These are phyloP conservation scores for Schrankia costaestrigalis DNA, from an alignment of 2,888 invertebrate genomes.

Conservation along the genomic window DNA sequence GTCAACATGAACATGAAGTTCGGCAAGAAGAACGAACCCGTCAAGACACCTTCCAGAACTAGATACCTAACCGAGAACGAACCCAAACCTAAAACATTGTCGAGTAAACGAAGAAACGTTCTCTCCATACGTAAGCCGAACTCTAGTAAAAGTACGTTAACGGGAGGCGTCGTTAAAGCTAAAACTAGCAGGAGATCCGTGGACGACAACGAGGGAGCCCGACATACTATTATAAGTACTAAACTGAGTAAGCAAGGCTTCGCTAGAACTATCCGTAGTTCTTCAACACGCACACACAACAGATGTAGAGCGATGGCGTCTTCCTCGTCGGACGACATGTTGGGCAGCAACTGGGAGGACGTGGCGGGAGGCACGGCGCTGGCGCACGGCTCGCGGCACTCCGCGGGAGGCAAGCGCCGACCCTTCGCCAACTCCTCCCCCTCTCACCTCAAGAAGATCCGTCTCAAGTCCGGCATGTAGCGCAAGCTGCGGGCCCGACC, in stretches of 20 bases:
- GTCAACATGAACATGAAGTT: conserved; percentile 51
- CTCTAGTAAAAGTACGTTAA: conserved; percentile 57
- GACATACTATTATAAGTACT: conserved; percentile 41
- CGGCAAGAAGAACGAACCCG: conserved; percentile 59
- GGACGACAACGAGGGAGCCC: conserved; percentile 58
- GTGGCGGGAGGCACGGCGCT: conserved; percentile 49
- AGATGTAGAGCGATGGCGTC: conserved; percentile 52
- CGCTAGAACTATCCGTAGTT: conserved; percentile 42
- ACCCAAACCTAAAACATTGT: conserved; percentile 61
- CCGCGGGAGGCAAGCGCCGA: conserved; percentile 52
- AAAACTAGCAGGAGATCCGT: conserved; percentile 53
- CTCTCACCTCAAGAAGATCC: conserved; percentile 66
- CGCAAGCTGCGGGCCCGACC: conserved; percentile 51
- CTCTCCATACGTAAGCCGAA: conserved; percentile 69
- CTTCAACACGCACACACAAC: conserved; percentile 21
- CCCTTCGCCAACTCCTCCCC: conserved; percentile 53
- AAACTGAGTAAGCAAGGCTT: conserved; percentile 61
- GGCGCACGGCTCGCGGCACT: too few relatives aligned
- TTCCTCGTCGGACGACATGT: conserved; percentile 57
- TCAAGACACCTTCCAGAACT: conserved; percentile 52
- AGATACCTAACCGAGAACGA: conserved; percentile 59
- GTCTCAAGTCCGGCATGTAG: conserved; percentile 67
- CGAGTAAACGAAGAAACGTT: conserved; percentile 63
- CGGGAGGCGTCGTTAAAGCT: conserved; percentile 49
- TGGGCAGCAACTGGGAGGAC: conserved; percentile 53